These are phyloP conservation scores for Hanleya hanleyi DNA, from an alignment of 2,888 invertebrate genomes.

Conservation along the genomic window DNA sequence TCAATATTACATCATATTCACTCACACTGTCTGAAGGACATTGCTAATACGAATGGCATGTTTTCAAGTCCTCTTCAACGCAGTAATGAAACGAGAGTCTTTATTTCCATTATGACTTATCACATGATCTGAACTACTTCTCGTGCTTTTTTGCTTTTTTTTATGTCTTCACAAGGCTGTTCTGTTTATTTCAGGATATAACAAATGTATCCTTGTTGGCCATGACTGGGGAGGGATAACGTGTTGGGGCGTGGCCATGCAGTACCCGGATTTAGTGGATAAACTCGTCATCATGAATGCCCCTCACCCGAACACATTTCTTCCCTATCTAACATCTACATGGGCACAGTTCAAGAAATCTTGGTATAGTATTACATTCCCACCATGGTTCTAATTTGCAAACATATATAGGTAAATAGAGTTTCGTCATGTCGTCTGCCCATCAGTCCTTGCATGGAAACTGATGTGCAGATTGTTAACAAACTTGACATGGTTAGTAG, in stretches of 20 bases:
- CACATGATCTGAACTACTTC: too few relatives aligned
- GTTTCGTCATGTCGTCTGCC: too few relatives aligned
- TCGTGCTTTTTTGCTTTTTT: too few relatives aligned
- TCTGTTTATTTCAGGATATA: conserved; percentile 33
- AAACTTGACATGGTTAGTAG: too few relatives aligned
- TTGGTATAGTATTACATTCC: background rate
- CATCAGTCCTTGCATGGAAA: too few relatives aligned
- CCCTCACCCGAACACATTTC: conserved; percentile 81
- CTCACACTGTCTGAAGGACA: too few relatives aligned
- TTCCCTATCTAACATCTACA: background rate
- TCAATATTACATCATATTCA: too few relatives aligned
- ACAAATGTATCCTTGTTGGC: conserved; percentile 75
- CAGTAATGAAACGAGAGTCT: too few relatives aligned
- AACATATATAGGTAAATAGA: background rate
- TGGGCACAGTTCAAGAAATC: background rate
- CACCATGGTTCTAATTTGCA: background rate
- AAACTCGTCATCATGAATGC: conserved; percentile 82
- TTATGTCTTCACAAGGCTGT: too few relatives aligned
- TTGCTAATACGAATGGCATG: too few relatives aligned
- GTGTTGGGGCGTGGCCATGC: conserved; percentile 79
- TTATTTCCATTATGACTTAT: too few relatives aligned
- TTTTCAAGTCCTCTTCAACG: too few relatives aligned
- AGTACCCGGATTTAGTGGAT: conserved; percentile 79
- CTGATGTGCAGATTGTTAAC: background rate
- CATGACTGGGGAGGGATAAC: conserved; percentile 84